A percentile compares a stretch with the other conserved stretches of the same genome.
Conservation (phyloP, 2,797 vertebrate genomes). For the Anabacerthia variegaticeps region DNA sequence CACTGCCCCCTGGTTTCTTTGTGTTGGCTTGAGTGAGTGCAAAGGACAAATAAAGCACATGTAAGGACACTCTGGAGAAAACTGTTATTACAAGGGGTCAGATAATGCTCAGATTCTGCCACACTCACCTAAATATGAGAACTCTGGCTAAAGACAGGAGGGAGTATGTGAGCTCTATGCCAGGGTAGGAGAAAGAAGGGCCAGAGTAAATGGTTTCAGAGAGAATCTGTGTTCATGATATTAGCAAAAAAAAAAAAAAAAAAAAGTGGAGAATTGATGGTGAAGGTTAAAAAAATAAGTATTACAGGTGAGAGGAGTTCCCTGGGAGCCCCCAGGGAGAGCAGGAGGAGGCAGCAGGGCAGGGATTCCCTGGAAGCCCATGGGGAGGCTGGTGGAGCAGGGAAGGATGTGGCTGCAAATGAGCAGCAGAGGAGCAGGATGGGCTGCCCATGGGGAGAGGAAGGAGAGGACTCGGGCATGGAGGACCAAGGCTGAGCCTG, state of each 20-base stretch:
- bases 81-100: neutral
- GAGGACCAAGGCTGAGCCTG: neutral
- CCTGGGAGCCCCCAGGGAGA: neutral
- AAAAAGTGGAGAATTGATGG: neutral
- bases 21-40: conserved; percentile 4
- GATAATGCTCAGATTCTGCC: neutral
- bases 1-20: neutral
- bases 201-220: neutral
- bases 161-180: neutral
- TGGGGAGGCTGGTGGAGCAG: neutral
- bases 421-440: neutral
- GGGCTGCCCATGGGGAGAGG: no score
- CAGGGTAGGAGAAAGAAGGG: neutral
- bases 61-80: neutral
- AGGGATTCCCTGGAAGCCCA: no score
- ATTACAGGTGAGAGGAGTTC: neutral
- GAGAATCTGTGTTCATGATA: neutral
- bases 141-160: neutral
- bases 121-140: neutral
- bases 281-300: neutral
- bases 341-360: accelerated
- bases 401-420: accelerated
- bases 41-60: conserved; percentile 14
- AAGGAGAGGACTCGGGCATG: neutral
- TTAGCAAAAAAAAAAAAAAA: neutral